Base-by-base conservation (phyloP, 2,797 vertebrate genomes). In the Enteromius viviparus region DNA sequence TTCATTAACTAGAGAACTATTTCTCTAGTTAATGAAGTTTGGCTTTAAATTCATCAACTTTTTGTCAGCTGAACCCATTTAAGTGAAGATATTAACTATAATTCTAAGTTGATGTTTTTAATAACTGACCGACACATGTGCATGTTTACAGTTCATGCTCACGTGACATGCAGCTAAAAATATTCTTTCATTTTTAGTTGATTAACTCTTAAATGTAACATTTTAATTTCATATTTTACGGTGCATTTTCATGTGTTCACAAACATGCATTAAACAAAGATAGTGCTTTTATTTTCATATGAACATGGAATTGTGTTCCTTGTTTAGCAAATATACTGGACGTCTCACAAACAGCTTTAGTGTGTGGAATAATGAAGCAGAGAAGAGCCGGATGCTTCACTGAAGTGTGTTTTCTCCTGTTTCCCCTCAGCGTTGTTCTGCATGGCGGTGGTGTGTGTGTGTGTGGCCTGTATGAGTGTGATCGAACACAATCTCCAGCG, bases 391-490 rank as follows among this genome's bases (percentile, higher is more conserved):
- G 47, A 51, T n/a, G 9, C 9, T 21, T 66, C 1, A 15, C 34
- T 80, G 21, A 69, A 8, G 37, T 80, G 2, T 7, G 2, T 77
- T 72, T 23, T 6, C 29, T 77, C 26, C 11, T 2, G 7, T 74
- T 15, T 77, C 21, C 69, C 40, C 21, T 6, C 72, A 88, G 87
- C 81, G 17, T 14, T 84, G 19, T 53, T 88, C 74, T 87, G 87
- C 19, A 14, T 82, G 42, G 75, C 64, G 37, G 64, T 79, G 1
- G 40, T 90, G 40, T 75, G 29, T 11, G 85, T 90, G 29, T 84
- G 87, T n/a, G 84, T 70, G 3, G 62, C 76, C 19, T 90, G 89
- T 82, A 45, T 90, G 37, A 85, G 53, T 19, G 86, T 90, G 51
- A 87, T 90, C 47, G 21, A 81, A 15, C 79, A 81, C 19, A 90